Base-by-base conservation (phyloP, 1,140 invertebrate genomes). In the Wiebesia pumilae region DNA sequence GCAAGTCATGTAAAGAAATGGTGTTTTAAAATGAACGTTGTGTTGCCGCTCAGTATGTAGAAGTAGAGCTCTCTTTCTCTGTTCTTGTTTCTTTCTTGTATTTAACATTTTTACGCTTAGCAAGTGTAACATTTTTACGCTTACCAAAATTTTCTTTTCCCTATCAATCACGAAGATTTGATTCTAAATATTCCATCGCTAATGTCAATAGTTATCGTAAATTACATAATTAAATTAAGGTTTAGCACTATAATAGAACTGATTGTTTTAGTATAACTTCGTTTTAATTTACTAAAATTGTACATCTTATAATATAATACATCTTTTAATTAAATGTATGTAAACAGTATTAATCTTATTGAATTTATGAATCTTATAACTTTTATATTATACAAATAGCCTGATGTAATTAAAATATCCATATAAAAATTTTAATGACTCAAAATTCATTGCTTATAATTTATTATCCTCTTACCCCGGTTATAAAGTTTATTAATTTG, bases 1-100 rank as follows among this genome's bases (percentile, higher is more conserved):
- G 83, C 73, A 33, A 84, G 58, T 78, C 73, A 83, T 83, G 81
- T 75, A 38, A 78, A 78, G 54, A 65, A 77, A 78, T 78, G n/a
- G 54, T 43, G 65, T 47, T 84, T 78, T 78, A 62, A 78, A 84
- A 78, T 78, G 33, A 84, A 84, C 58, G 7, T 75, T 43, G 14
- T 43, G 24, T 33, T 43, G 38, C 71, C 14, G 10, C 24, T 43
- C 21, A 30, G 30, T 38, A 30, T 83, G 82, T n/a, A n/a, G 30
- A 78, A 78, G 73, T 78, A 33, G 73, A 77, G 33, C 83, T 84
- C n/a, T 58, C 47, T 78, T 77, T 77, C 38, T 78, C 27, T 24
- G 2, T 38, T 3, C 33, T 40, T 83, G 10, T 83, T 75, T 27
- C 35, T 33, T 30, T 47, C 35, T 83, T 54, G 40, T n/a, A 24